A percentile compares a stretch with the other conserved stretches of the same genome.
phyloP scores from a whole-genome alignment of 2,113 vertebrate genomes.

The Megaleporinus macrocephalus region DNA sequence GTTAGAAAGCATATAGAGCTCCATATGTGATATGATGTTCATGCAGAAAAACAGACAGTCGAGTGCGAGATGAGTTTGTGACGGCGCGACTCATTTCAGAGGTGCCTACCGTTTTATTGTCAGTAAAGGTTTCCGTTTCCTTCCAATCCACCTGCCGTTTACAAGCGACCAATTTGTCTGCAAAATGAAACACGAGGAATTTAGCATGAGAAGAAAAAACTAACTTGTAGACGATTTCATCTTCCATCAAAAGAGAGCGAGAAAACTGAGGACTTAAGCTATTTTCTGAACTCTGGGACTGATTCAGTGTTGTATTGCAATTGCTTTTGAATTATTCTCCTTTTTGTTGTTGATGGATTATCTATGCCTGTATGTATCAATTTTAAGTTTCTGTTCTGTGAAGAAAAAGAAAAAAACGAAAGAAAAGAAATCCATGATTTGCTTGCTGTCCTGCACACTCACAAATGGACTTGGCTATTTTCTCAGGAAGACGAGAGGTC shows the following conservation, averaged over 20 bases:
- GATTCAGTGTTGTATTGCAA: conserved; percentile 87
- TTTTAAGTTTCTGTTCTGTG: conserved; percentile 63
- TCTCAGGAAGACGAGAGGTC: conserved; percentile 98
- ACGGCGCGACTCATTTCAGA: conserved; percentile 86
- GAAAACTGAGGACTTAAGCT: conserved; percentile 89
- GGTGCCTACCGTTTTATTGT: conserved; percentile 88
- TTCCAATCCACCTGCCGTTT: conserved; percentile 74
- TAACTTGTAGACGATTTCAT: conserved; percentile 81
- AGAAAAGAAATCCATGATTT: conserved; percentile 62
- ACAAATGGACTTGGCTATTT: conserved; percentile 83
- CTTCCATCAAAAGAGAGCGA: conserved; percentile 80
- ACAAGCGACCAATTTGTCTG: conserved; percentile 77
- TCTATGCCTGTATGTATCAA: conserved; percentile 68
- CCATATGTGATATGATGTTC: conserved; percentile 60
- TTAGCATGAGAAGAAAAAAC: conserved; percentile 48
- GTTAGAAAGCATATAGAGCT: conserved; percentile 73
- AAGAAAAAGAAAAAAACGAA: conserved; percentile 52
- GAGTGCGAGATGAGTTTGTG: conserved; percentile 84
- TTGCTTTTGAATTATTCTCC: conserved; percentile 73
- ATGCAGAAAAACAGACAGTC: conserved; percentile 72
- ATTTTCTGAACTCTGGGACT: conserved; percentile 96
- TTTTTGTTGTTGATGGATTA: conserved; percentile 72
- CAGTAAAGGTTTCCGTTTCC: conserved; percentile 49
- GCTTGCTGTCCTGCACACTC: conserved; percentile 94
- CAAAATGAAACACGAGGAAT: conserved; percentile 73